phyloP scores from a whole-genome alignment of 2,113 vertebrate genomes.

The Motacilla tschutschensis region DNA sequence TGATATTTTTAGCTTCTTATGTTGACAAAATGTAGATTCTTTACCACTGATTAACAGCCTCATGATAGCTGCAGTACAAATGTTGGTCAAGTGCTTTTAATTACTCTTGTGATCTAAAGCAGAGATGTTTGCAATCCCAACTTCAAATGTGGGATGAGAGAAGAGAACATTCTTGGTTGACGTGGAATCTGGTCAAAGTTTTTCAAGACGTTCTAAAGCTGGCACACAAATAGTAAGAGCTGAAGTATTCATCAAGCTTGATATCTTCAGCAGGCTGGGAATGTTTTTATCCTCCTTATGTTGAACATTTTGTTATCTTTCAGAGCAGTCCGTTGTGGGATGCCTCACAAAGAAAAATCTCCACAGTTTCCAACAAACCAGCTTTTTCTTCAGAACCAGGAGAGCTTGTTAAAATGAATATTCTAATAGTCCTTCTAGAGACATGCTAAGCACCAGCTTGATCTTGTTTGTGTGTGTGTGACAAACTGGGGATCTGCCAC shows the following conservation, averaged over 20 bases:
- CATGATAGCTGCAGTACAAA: not conserved
- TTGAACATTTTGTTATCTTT: conserved; percentile 23
- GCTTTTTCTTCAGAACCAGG: not conserved
- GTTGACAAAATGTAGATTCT: not conserved
- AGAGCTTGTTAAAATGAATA: not conserved
- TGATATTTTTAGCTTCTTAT: not conserved
- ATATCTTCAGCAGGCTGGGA: not conserved
- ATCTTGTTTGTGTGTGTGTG: not conserved
- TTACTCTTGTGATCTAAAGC: not conserved
- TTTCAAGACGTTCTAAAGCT: not conserved
- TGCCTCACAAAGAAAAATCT: conserved; percentile 10
- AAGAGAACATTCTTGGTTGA: not conserved
- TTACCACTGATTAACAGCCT: not conserved
- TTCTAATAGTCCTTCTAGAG: not conserved
- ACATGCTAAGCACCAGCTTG: not conserved
- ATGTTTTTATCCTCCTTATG: not conserved
- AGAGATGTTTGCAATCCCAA: not conserved
- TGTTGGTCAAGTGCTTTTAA: not conserved
- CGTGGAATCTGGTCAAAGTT: not conserved
- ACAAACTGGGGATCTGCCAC: not conserved
- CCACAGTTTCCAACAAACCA: not conserved
- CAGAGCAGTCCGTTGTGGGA: not conserved
- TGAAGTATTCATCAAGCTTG: not conserved
- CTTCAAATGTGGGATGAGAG: not conserved
- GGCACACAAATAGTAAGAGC: not conserved